These are phyloP conservation scores for Elgonia sp. DNA, from an alignment of 2,888 invertebrate species.

Conservation along the genomic window DNA sequence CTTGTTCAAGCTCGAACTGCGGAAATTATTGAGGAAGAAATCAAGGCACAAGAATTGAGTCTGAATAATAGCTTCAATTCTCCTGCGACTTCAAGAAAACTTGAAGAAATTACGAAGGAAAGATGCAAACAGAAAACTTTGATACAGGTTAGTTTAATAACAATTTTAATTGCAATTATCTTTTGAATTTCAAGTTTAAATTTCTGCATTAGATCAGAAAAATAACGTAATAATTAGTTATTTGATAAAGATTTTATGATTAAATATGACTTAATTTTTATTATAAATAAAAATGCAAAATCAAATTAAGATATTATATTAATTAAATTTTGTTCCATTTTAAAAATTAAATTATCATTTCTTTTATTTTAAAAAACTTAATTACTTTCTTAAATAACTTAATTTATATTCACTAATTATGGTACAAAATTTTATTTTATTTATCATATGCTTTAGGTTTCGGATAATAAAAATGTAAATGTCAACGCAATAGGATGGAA, in stretches of 20 bases:
- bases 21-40: constrained; percentile 87
- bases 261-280: no score
- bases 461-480: constrained; percentile 4
- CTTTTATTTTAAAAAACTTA: no score
- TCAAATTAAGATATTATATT: neutral
- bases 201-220: no score
- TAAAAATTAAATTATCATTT: no score
- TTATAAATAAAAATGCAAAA: no score
- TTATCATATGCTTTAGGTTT: constrained; percentile 44
- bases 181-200: no score
- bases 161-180: neutral
- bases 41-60: constrained; percentile 82
- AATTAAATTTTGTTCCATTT: neutral
- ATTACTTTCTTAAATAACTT: no score
- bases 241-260: no score
- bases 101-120: constrained; percentile 93
- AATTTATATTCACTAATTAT: no score
- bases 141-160: constrained; percentile 87
- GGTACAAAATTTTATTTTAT: neutral
- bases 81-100: constrained; percentile 89
- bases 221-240: no score
- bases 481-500: constrained; percentile 22
- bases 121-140: constrained; percentile 94
- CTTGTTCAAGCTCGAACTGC: constrained; percentile 87
- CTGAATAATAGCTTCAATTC: constrained; percentile 86